Conservation (phyloP, 2,113 vertebrate species). For the Physeter macrocephalus region DNA sequence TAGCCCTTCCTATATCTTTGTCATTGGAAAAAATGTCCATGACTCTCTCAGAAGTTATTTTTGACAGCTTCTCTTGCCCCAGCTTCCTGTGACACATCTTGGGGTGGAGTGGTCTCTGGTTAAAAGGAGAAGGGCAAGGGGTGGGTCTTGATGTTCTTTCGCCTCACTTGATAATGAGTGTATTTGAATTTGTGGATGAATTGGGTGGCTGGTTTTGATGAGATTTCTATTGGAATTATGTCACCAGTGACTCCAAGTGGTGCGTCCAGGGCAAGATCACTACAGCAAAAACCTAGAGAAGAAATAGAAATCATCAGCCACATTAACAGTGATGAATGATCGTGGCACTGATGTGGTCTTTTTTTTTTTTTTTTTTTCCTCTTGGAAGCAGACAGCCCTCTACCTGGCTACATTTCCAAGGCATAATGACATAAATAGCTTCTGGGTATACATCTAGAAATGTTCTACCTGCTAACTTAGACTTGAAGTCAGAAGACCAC, state of each 20-base stretch:
- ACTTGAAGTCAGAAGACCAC: not conserved
- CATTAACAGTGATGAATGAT: constrained; percentile 49
- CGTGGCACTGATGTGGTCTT: constrained; percentile 23
- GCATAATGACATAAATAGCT: constrained; percentile 30
- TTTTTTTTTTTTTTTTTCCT: not conserved
- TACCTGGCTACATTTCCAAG: constrained; percentile 35
- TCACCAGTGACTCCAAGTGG: constrained; percentile 59
- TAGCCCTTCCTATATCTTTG: not conserved
- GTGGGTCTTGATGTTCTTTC: not conserved
- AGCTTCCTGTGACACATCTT: not conserved
- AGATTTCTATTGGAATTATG: constrained; percentile 74
- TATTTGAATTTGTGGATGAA: constrained; percentile 65
- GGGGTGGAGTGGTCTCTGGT: not conserved
- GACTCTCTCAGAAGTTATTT: not conserved
- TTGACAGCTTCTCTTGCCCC: not conserved
- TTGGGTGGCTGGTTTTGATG: constrained; percentile 69
- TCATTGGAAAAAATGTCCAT: not conserved
- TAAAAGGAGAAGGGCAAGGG: not conserved
- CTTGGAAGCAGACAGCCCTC: constrained; percentile 7
- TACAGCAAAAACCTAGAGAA: constrained; percentile 37
- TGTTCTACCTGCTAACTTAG: not conserved
- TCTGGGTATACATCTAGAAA: not conserved
- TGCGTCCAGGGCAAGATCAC: constrained; percentile 47
- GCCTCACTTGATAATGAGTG: constrained; percentile 59
- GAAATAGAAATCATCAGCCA: constrained; percentile 47